These are phyloP conservation scores for Ecliptopera silaceata DNA, from an alignment of 2,888 invertebrate species.

Conservation along the genomic window DNA sequence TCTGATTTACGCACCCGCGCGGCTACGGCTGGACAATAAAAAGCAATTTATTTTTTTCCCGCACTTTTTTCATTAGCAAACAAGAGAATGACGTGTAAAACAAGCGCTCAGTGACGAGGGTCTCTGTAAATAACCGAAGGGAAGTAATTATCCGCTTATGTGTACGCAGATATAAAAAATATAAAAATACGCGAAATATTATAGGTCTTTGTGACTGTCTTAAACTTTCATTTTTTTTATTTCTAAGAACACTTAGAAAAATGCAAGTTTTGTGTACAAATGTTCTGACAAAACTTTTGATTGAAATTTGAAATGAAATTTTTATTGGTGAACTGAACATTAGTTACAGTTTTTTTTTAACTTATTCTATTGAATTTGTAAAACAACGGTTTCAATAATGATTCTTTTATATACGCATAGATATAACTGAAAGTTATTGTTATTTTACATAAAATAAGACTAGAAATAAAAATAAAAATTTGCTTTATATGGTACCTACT, in stretches of 20 bases:
- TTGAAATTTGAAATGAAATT: too few relatives aligned
- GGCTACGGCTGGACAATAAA: constrained; percentile 69
- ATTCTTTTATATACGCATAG: neutral
- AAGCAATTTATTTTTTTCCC: constrained; percentile 73
- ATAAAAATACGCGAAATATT: constrained; percentile 31
- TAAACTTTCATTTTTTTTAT: constrained; percentile 17
- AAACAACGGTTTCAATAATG: neutral
- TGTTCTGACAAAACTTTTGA: too few relatives aligned
- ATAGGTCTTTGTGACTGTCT: constrained; percentile 28
- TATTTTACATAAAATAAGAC: neutral
- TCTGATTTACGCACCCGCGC: constrained; percentile 69
- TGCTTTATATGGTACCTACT: neutral
- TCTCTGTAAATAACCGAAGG: constrained; percentile 71
- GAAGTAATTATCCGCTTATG: constrained; percentile 70
- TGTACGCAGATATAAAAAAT: constrained; percentile 47
- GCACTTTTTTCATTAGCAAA: constrained; percentile 79
- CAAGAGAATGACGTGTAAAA: constrained; percentile 80
- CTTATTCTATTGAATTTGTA: neutral
- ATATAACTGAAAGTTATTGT: neutral
- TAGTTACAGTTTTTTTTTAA: too few relatives aligned
- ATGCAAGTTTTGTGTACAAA: neutral
- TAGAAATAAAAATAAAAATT: too few relatives aligned
- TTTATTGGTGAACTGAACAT: neutral
- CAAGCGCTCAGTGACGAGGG: constrained; percentile 75
- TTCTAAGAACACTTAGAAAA: constrained; percentile 6